Percentiles rank a stretch among this genome's conserved stretches.
Evolutionary conservation across 2,113 vertebrate genomes (phyloP).

Genomic region (Petromus typicus): DNA sequence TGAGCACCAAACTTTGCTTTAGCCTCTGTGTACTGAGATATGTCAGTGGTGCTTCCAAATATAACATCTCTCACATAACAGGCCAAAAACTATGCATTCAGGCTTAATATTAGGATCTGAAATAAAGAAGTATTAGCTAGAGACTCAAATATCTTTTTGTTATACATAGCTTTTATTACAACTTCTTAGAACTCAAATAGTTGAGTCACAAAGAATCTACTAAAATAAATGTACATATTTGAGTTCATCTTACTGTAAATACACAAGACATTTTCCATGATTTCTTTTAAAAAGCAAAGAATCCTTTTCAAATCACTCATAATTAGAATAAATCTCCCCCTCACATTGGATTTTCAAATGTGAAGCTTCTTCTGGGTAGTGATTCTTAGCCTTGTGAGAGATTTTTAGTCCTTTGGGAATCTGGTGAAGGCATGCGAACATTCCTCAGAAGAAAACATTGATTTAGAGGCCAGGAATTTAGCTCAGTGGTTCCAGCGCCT

Average conservation of each 20-base stretch:
- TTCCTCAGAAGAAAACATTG: not conserved
- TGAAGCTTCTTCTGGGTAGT: not conserved
- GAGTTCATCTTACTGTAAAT: slow-evolving; percentile 39
- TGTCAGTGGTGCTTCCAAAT: not conserved
- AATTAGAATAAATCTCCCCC: slow-evolving; percentile 55
- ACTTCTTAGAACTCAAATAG: not conserved
- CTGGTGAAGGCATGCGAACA: not conserved
- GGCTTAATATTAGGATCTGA: not conserved
- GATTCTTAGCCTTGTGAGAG: slow-evolving; percentile 35
- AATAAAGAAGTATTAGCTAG: slow-evolving; percentile 33
- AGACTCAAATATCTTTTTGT: slow-evolving; percentile 24
- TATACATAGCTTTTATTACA: slow-evolving; percentile 29
- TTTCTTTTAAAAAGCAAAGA: slow-evolving; percentile 52
- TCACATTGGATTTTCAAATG: slow-evolving; percentile 56
- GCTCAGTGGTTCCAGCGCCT: too few species aligned
- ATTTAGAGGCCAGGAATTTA: too few species aligned
- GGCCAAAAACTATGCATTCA: not conserved
- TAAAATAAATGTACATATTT: slow-evolving; percentile 27
- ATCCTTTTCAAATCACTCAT: slow-evolving; percentile 40
- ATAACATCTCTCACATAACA: not conserved
- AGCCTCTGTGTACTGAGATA: not conserved
- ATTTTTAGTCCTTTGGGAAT: slow-evolving; percentile 6
- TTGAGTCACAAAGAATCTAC: slow-evolving; percentile 29
- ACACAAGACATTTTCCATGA: slow-evolving; percentile 43
- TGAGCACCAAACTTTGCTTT: not conserved